These are phyloP conservation scores for Phyllostomus discolor DNA, from an alignment of 2,113 vertebrate genomes.

Conservation along the genomic window DNA sequence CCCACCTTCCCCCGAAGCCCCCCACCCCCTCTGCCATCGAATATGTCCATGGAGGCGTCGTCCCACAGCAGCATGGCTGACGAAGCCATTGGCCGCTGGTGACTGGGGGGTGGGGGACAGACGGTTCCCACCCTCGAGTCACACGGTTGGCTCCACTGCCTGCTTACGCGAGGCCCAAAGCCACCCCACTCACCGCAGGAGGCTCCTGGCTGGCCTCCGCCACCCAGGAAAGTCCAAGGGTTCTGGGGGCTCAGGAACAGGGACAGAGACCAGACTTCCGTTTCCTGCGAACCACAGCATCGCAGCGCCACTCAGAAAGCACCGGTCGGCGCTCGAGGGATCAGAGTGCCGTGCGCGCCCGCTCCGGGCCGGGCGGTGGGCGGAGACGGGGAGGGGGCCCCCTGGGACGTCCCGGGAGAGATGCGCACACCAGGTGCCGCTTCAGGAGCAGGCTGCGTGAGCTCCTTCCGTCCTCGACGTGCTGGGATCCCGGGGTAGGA, in stretches of 20 bases:
- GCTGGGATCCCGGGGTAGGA: accelerated
- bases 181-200: neutral
- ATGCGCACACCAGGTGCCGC: neutral
- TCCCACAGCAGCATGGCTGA: accelerated
- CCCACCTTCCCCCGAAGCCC: neutral
- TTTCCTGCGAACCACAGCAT: neutral
- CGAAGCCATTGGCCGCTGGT: neutral
- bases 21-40: neutral
- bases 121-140: neutral
- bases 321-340: accelerated
- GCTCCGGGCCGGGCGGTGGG: accelerated
- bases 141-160: neutral
- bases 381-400: neutral
- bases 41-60: too few relatives aligned
- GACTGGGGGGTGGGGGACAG: neutral
- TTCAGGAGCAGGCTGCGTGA: neutral
- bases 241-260: neutral
- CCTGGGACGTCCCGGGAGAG: neutral
- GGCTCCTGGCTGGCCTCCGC: neutral
- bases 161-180: neutral
- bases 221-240: too few relatives aligned
- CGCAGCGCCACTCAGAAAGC: neutral
- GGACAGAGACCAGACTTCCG: neutral
- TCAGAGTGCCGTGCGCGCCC: too few relatives aligned
- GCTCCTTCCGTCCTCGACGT: neutral